Conservation (phyloP, 2,797 vertebrate genomes). For the Pterois miles region DNA sequence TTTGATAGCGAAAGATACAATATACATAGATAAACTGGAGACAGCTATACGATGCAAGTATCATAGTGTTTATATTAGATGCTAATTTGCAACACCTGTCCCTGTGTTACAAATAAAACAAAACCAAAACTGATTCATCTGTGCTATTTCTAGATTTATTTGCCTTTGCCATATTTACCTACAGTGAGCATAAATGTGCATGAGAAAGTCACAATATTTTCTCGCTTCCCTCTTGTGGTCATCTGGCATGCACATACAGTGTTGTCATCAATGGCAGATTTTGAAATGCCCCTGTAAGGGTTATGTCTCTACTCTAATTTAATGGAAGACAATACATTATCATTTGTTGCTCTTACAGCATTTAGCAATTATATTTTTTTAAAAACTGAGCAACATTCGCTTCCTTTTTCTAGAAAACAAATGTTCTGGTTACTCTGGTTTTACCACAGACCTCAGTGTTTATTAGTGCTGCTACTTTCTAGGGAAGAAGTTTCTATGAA, state of each 20-base stretch:
- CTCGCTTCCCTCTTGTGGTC: not conserved
- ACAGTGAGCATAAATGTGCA: not conserved
- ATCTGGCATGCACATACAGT: not conserved
- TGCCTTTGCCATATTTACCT: not conserved
- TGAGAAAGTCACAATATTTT: not conserved
- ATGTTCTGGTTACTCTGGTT: not conserved
- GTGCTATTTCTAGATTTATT: not conserved
- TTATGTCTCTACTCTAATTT: not conserved
- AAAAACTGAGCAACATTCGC: not conserved
- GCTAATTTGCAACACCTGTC: fast-evolving
- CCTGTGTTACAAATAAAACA: not conserved
- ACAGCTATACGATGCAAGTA: no score
- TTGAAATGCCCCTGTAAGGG: not conserved
- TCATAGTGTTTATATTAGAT: no score
- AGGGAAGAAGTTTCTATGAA: not conserved
- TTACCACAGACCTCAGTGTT: not conserved
- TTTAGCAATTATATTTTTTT: not conserved
- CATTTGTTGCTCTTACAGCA: not conserved
- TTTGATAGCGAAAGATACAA: no score
- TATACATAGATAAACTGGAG: no score
- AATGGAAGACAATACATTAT: not conserved
- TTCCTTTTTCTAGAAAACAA: not conserved
- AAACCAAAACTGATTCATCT: not conserved
- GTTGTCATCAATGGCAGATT: not conserved
- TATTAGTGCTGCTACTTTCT: not conserved